Conservation (phyloP, 2,797 vertebrate genomes). For the Dendrocincla tyrannina region DNA sequence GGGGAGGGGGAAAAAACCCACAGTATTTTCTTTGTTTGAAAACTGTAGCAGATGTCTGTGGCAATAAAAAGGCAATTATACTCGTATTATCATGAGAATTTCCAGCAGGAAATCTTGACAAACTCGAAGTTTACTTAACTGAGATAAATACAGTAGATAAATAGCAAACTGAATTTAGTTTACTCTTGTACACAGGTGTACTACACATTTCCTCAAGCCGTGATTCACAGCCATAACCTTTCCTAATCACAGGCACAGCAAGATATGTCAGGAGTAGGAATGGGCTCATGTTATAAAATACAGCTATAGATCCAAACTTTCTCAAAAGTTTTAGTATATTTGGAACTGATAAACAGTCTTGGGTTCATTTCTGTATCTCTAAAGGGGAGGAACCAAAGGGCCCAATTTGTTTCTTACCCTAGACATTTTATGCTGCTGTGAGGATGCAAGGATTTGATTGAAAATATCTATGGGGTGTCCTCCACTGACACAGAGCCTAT, state of each 20-base stretch:
- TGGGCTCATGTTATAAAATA: neutral
- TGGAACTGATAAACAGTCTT: neutral
- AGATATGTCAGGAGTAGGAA: conserved; percentile 48
- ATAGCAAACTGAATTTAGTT: conserved; percentile 70
- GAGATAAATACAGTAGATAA: conserved; percentile 74
- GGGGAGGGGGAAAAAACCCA: neutral
- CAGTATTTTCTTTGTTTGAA: conserved; percentile 65
- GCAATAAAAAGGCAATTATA: conserved; percentile 76
- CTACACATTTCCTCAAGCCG: conserved; percentile 55
- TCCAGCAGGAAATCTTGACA: conserved; percentile 74
- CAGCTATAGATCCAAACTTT: conserved; percentile 40
- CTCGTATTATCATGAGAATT: conserved; percentile 68
- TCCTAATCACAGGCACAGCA: conserved; percentile 63
- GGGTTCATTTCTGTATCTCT: neutral
- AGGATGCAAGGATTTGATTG: neutral
- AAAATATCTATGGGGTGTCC: conserved; percentile 28
- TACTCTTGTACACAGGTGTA: conserved; percentile 69
- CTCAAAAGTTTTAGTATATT: neutral
- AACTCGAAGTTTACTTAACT: conserved; percentile 73
- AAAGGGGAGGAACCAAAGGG: neutral
- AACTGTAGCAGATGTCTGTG: conserved; percentile 75
- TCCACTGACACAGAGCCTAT: neutral
- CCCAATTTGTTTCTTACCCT: neutral
- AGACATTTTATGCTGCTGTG: neutral
- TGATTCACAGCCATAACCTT: conserved; percentile 70